Conservation (phyloP, 2,113 vertebrate genomes). For the Merops nubicus region DNA sequence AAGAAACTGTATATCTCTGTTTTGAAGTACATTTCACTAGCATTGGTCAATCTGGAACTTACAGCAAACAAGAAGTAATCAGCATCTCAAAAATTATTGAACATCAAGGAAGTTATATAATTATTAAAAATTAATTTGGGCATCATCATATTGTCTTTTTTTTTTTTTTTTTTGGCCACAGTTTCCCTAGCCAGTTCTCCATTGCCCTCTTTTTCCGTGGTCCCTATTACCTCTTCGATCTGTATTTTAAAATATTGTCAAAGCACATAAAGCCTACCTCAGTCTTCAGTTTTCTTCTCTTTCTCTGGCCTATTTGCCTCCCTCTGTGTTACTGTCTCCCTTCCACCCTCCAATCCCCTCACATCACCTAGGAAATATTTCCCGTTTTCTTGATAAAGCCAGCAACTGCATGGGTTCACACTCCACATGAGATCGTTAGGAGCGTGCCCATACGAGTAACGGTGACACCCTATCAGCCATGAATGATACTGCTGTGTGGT, state of each 20-base stretch:
- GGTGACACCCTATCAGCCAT: not conserved
- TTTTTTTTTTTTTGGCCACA: accelerated
- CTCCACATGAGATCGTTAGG: not conserved
- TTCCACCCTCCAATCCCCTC: not conserved
- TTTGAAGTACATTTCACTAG: not conserved
- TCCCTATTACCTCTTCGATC: not conserved
- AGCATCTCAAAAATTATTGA: not conserved
- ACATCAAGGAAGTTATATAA: not conserved
- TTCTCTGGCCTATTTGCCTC: not conserved
- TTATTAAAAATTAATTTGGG: not conserved
- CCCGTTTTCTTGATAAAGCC: not conserved
- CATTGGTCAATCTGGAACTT: not conserved
- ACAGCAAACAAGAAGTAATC: not conserved
- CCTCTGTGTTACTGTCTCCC: not conserved
- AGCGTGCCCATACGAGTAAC: not conserved
- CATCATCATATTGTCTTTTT: not conserved
- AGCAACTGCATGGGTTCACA: not conserved
- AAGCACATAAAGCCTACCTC: not conserved
- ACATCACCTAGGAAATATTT: not conserved
- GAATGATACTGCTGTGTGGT: not conserved
- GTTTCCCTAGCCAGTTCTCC: not conserved
- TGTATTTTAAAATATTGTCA: not conserved
- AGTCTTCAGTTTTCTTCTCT: not conserved
- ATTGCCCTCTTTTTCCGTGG: not conserved
- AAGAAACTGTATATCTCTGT: not conserved